Percentiles rank a stretch among this genome's conserved stretches.
Conservation (phyloP, 2,797 vertebrate genomes). For the Sebastiscus tertius region DNA sequence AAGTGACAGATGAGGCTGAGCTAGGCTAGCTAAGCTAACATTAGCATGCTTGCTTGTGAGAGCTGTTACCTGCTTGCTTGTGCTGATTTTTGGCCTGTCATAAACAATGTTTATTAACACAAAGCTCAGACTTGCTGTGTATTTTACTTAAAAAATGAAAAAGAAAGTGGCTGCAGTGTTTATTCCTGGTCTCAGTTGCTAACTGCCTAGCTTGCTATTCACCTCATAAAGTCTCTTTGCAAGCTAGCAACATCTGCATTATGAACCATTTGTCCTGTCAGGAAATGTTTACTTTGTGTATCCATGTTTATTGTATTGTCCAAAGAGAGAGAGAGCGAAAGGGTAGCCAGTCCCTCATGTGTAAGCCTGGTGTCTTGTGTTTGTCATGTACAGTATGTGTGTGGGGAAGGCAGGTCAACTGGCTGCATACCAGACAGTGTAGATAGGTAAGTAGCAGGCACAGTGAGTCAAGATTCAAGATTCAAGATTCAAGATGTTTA, state of each 20-base stretch:
- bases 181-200: neutral
- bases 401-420: neutral
- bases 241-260: neutral
- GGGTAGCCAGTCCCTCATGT: neutral
- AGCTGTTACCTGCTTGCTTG: neutral
- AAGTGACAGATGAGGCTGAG: slow-evolving; percentile 48
- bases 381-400: neutral
- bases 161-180: neutral
- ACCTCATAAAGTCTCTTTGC: neutral
- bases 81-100: neutral
- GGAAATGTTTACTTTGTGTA: neutral
- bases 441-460: slow-evolving; percentile 35
- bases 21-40: slow-evolving; percentile 51
- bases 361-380: neutral
- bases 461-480: no score
- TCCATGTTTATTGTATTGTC: neutral
- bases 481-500: no score
- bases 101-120: neutral
- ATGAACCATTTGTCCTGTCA: neutral
- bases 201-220: neutral
- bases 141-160: neutral
- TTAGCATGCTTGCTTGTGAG: slow-evolving; percentile 38
- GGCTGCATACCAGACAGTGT: slow-evolving; percentile 42
- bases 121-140: neutral
- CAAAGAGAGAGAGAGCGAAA: neutral